Percentiles rank a stretch among this genome's conserved stretches.
phyloP scores from a whole-genome alignment of 2,113 vertebrate genomes.

The Prunella himalayana region DNA sequence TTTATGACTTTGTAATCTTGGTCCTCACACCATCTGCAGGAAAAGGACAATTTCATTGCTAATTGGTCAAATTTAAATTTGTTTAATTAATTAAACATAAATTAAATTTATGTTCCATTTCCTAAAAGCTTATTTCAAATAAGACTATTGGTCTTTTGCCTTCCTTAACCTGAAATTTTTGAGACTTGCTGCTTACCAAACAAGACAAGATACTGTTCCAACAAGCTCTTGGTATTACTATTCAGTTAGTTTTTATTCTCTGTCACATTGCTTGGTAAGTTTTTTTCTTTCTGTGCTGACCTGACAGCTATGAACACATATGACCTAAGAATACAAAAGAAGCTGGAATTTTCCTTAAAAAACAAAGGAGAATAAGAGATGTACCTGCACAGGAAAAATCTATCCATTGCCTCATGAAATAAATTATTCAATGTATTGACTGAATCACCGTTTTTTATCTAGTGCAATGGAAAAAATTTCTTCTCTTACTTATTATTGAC shows the following conservation, averaged over 20 bases:
- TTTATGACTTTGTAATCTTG: not conserved
- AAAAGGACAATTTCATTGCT: not conserved
- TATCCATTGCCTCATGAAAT: not conserved
- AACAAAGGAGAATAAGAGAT: not conserved
- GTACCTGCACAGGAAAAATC: not conserved
- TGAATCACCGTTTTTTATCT: not conserved
- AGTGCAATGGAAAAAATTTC: not conserved
- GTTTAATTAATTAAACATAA: not conserved
- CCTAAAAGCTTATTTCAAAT: not conserved
- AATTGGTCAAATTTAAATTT: not conserved
- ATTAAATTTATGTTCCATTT: not conserved
- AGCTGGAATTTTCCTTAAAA: not conserved
- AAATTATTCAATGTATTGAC: not conserved
- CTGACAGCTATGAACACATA: not conserved
- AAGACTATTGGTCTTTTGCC: not conserved
- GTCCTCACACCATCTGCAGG: not conserved
- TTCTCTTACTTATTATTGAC: not conserved
- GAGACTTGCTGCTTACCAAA: not conserved
- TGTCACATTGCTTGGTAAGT: not conserved
- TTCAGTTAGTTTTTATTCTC: not conserved
- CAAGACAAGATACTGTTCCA: not conserved
- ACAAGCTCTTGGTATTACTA: not conserved
- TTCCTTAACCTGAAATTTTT: not conserved
- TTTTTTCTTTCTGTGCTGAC: not conserved
- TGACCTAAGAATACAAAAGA: not conserved